Conservation (phyloP, 2,888 invertebrate species). For the Dicycla oo region DNA sequence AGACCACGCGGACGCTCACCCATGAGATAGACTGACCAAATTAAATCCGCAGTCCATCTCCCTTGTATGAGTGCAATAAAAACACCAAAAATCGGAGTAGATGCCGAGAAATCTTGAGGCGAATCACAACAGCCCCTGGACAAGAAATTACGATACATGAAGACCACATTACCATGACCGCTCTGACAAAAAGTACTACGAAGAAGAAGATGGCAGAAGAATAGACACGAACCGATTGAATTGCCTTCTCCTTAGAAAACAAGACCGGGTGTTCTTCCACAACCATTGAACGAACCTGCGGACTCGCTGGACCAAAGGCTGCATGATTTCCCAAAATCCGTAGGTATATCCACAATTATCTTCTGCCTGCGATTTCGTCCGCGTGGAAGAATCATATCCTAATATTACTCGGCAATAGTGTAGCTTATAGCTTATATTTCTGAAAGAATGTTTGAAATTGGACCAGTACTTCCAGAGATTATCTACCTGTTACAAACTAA, state of each 20-base stretch:
- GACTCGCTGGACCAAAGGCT: background rate
- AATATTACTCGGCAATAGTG: background rate
- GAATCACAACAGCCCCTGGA: background rate
- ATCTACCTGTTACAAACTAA: background rate
- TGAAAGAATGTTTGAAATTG: background rate
- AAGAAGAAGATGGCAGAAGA: background rate
- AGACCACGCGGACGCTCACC: background rate
- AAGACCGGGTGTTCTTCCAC: background rate
- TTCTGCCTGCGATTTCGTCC: background rate
- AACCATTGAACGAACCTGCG: background rate
- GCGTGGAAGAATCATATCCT: too few species aligned
- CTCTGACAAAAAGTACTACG: background rate
- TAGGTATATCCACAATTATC: too few species aligned
- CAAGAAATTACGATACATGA: too few species aligned
- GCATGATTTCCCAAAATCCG: background rate
- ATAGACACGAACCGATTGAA: background rate
- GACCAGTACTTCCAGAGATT: background rate
- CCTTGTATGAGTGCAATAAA: background rate
- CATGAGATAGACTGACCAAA: background rate
- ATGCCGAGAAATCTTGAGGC: background rate
- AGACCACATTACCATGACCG: background rate
- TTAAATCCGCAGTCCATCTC: background rate
- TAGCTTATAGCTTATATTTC: background rate
- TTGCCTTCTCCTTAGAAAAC: background rate
- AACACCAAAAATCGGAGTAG: background rate